Conservation (phyloP, 2,888 invertebrate species). For the Lycia hirtaria region DNA sequence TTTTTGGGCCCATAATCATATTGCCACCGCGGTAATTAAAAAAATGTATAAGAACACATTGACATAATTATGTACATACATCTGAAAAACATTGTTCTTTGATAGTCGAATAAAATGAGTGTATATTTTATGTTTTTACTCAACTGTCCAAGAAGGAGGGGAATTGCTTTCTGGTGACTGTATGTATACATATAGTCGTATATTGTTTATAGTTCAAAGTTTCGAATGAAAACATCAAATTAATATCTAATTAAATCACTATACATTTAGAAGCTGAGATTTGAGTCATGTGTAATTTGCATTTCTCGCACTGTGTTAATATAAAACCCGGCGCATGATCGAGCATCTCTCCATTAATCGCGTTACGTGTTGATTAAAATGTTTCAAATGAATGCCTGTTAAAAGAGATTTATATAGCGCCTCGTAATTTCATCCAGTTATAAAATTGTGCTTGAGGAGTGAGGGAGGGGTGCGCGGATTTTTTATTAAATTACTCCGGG, state of each 20-base stretch:
- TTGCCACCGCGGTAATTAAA: too few relatives aligned
- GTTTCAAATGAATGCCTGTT: slow-evolving; percentile 37
- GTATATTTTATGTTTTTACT: too few relatives aligned
- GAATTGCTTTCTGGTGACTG: too few relatives aligned
- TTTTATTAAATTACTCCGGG: slow-evolving; percentile 69
- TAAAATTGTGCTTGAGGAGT: slow-evolving; percentile 33
- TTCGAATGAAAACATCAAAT: too few relatives aligned
- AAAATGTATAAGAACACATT: too few relatives aligned
- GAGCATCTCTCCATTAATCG: slow-evolving; percentile 25
- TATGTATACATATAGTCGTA: too few relatives aligned
- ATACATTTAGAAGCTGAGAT: neutral
- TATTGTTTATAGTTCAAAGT: too few relatives aligned
- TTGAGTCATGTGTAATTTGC: neutral
- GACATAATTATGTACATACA: too few relatives aligned
- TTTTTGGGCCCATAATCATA: too few relatives aligned
- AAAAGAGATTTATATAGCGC: slow-evolving; percentile 39
- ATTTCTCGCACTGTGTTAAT: slow-evolving; percentile 3
- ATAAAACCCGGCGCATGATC: slow-evolving; percentile 9
- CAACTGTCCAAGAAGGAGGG: too few relatives aligned
- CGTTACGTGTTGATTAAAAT: slow-evolving; percentile 31
- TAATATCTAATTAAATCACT: neutral
- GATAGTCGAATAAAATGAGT: too few relatives aligned
- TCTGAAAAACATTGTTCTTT: too few relatives aligned
- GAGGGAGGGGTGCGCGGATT: slow-evolving; percentile 44
- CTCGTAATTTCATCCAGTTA: slow-evolving; percentile 36